phyloP scores from a whole-genome alignment of 2,113 vertebrate species.

The Eulemur rufifrons region DNA sequence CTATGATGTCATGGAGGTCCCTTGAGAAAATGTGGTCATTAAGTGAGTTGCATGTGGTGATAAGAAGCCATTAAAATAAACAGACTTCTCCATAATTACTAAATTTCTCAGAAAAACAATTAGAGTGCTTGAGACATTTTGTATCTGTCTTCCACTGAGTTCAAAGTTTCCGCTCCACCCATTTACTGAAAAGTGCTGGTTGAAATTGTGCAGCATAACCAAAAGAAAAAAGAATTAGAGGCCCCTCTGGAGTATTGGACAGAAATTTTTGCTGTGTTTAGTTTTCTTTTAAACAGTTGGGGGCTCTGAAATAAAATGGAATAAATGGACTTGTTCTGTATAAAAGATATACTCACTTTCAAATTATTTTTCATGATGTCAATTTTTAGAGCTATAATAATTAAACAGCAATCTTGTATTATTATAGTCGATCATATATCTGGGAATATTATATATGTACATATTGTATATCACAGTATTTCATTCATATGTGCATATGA shows the following conservation, averaged over 20 bases:
- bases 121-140: constrained; percentile 73
- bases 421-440: not conserved
- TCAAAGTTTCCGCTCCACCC: constrained; percentile 42
- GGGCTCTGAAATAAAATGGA: constrained; percentile 1
- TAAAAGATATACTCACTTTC: not conserved
- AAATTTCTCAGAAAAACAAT: constrained; percentile 77
- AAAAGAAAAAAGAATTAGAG: not conserved
- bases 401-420: not conserved
- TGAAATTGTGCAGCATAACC: constrained; percentile 44
- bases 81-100: constrained; percentile 84
- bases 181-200: constrained; percentile 41
- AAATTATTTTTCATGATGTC: not conserved
- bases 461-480: not conserved
- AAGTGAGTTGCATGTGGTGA: constrained; percentile 81
- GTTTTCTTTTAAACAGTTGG: constrained; percentile 53
- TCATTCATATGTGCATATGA: not conserved
- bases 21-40: constrained; percentile 85
- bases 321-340: not conserved
- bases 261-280: constrained; percentile 40
- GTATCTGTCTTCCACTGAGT: constrained; percentile 70
- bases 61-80: constrained; percentile 87
- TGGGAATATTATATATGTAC: not conserved
- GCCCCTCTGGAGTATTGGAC: not conserved
- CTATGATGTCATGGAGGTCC: constrained; percentile 85
- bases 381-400: not conserved